Percentiles rank a stretch among this genome's conserved stretches.
Conservation (phyloP, 2,113 vertebrate species). For the Paradisaea rubra region DNA sequence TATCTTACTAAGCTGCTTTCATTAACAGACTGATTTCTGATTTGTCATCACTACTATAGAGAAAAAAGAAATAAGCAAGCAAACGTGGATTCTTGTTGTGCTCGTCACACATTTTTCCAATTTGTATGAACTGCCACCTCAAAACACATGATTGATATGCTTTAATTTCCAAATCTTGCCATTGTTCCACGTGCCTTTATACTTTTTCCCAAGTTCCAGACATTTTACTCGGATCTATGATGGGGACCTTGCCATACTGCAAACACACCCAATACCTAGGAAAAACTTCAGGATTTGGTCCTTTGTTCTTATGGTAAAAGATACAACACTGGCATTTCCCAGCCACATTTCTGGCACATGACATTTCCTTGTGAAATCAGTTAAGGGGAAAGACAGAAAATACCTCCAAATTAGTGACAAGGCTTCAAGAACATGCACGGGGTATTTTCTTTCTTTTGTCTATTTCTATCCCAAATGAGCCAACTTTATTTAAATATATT, state of each 20-base stretch:
- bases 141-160: conserved; percentile 55
- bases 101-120: not conserved
- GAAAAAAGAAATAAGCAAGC: not conserved
- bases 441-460: not conserved
- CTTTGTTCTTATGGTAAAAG: not conserved
- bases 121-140: conserved; percentile 25
- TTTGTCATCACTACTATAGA: not conserved
- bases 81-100: not conserved
- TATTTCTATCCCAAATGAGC: not conserved
- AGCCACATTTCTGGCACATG: not conserved
- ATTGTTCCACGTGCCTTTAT: conserved; percentile 62
- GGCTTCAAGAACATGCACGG: not conserved
- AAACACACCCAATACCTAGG: not conserved
- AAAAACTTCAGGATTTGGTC: not conserved
- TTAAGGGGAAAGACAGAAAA: not conserved
- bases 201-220: not conserved
- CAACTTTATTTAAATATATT: not conserved
- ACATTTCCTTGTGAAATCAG: not conserved
- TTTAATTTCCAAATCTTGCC: conserved; percentile 51
- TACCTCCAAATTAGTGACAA: not conserved
- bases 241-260: not conserved
- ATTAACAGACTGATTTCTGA: not conserved
- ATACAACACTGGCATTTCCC: not conserved
- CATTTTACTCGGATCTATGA: not conserved
- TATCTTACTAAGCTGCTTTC: not conserved